Conservation (phyloP, 2,113 vertebrate species). For the Cebus imitator region DNA sequence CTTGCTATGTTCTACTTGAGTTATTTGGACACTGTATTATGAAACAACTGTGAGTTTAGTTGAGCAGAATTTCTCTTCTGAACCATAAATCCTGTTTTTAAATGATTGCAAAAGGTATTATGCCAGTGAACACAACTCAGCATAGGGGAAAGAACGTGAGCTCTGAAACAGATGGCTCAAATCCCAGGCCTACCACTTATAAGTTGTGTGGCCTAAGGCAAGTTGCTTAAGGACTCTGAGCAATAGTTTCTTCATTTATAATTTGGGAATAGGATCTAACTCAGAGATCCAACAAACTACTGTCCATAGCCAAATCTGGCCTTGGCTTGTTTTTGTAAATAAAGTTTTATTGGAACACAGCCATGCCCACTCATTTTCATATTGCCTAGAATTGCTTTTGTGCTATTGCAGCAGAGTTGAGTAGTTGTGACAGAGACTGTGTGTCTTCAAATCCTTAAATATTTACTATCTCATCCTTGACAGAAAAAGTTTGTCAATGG, state of each 20-base stretch:
- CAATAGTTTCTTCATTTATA: background rate
- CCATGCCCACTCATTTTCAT: background rate
- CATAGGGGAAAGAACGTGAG: background rate
- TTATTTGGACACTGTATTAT: background rate
- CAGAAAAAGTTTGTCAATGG: background rate
- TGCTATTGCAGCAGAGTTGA: background rate
- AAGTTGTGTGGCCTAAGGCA: background rate
- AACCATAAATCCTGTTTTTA: background rate
- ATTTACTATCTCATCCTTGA: background rate
- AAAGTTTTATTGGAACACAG: background rate
- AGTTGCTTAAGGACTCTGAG: background rate
- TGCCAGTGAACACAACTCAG: background rate
- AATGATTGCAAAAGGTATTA: background rate
- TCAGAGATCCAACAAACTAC: background rate
- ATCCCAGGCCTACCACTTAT: background rate
- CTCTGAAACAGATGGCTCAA: background rate
- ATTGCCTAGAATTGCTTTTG: background rate
- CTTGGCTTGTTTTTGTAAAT: conserved; percentile 15
- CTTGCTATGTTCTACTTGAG: conserved; percentile 9
- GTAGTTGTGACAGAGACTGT: background rate
- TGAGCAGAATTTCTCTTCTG: background rate
- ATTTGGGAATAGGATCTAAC: background rate
- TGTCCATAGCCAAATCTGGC: background rate
- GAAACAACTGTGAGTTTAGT: background rate
- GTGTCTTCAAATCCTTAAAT: background rate